Base-by-base conservation (phyloP, 2,888 invertebrate genomes). In the Aphodius sticticus region DNA sequence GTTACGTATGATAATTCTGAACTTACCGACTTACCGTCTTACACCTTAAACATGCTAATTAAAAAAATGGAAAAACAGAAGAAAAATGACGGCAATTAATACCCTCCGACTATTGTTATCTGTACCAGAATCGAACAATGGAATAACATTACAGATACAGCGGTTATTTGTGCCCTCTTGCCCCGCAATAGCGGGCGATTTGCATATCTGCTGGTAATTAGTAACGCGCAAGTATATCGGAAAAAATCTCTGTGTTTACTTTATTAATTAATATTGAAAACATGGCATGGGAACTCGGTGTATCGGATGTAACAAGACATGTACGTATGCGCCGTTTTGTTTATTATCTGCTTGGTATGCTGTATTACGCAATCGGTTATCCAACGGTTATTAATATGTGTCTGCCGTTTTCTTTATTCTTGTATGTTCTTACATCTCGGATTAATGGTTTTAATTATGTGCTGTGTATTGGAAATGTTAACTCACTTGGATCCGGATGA, bases 11-110 rank as follows among this genome's bases (percentile, higher is more conserved):
- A 37, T 74, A 74, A 74, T 74, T 74, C 35, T 15, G 35, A 37
- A 37, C 74, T 74, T 74, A 74, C 74, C 74, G 74, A 74, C 36
- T 74, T 36, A 74, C 74, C 74, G 74, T 74, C 74, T 74, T 74
- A 74, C 74, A 74, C 74, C 12, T 53, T 74, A 74, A 74, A 36
- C 35, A 35, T 74, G 36, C 74, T 74, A 74, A 74, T 74, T 74
- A 74, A 37, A 35, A 74, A 53, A 3, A 53, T 9, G 12, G 53
- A 53, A 53, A 53, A 53, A 7, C 12, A 53, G 53, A 74, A 74
- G 74, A 74, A 74, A 74, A 74, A 74, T 37, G 37, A 74, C 74
- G 26, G 74, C 74, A 37, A 74, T 74, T 74, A 74, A 74, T 74
- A 74, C 37, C 37, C n/a, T 74, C 72, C 72, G 72, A 16, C 53